Base-by-base conservation (phyloP, 2,113 vertebrate genomes). In the Lepus timidus region DNA sequence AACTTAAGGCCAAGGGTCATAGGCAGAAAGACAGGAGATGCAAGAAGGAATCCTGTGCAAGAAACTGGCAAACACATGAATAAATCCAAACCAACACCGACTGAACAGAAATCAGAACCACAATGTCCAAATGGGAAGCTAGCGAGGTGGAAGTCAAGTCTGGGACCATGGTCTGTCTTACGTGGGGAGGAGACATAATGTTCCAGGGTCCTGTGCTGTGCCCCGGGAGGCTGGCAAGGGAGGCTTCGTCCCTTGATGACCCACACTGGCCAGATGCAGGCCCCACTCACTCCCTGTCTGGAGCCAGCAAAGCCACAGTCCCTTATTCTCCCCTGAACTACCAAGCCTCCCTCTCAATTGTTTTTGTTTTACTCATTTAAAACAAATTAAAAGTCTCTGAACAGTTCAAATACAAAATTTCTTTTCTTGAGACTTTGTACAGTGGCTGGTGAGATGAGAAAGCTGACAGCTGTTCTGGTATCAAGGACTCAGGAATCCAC, bases 51-150 rank as follows among this genome's bases (percentile, higher is more conserved):
- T 44, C n/a, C 52, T 19, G 44, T 16, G 33, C 52, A 39, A 51
- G 31, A 22, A 13, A 6, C 0, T 1, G 13, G 4, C 7, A 36
- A 36, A 25, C 31, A 19, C 36, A n/a, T 5, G 39, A 61, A 39
- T 14, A 6, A 64, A 39, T 14, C 65, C 36, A n/a, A 51, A 51
- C n/a, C 36, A 29, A 9, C 6, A 36, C 51, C 39, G 23, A 92
- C 22, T 5, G 65, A 52, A 80, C 3, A 74, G 29, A 68, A 55
- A 27, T 7, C 71, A 13, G 1, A 71, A 25, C 6, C 7, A 70
- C 52, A 33, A 16, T 19, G 6, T 49, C 55, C 36, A 2, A 25
- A 10, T 10, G 2, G 31, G 36, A 25, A 61, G 12, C 23, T 9
- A 88, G 78, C 9, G 25, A 14, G 33, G 2, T 29, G 10, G 27